phyloP scores from a whole-genome alignment of 2,797 vertebrate species.

The Phyllotis vaccarum region DNA sequence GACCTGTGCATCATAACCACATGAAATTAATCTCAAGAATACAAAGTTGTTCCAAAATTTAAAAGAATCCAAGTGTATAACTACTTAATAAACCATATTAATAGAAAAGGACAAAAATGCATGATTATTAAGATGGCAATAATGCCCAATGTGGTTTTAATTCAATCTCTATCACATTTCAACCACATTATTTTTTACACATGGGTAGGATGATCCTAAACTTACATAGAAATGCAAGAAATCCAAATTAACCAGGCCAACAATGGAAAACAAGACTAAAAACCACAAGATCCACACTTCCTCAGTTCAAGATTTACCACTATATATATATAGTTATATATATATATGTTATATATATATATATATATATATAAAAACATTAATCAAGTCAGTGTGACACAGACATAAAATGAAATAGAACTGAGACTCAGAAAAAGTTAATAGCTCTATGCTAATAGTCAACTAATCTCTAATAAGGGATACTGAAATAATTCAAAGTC shows the following conservation, averaged over 20 bases:
- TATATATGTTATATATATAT: not conserved
- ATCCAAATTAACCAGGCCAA: not conserved
- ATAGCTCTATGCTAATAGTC: not conserved
- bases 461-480: not conserved
- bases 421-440: not conserved
- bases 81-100: not conserved
- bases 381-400: not conserved
- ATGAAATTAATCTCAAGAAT: constrained; percentile 25
- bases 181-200: not conserved
- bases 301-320: constrained; percentile 4
- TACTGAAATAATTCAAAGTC: not conserved
- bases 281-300: not conserved
- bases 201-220: constrained; percentile 5
- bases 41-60: not conserved
- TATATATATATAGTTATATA: not conserved
- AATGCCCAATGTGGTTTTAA: not conserved
- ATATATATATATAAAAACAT: not conserved
- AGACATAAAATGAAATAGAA: not conserved
- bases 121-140: not conserved
- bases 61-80: constrained; percentile 4
- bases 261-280: constrained; percentile 9
- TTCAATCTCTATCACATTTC: not conserved
- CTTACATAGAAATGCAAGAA: not conserved
- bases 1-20: not conserved
- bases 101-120: constrained; percentile 40